Evolutionary conservation across 2,797 vertebrate genomes (phyloP).

Genomic region (Mionectes olivaceus): DNA sequence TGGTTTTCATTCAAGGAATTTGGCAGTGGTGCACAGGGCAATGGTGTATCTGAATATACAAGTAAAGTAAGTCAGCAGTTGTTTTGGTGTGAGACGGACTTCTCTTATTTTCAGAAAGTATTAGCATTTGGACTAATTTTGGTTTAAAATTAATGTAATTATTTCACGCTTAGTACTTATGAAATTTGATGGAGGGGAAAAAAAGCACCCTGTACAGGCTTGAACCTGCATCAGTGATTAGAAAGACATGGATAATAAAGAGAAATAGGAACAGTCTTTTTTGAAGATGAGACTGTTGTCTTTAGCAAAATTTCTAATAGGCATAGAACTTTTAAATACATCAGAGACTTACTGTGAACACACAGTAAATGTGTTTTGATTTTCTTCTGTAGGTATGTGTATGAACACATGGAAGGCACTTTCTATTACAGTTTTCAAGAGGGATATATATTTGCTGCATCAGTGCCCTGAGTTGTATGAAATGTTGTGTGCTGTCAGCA

Average conservation of each 20-base stretch:
- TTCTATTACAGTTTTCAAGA: not conserved
- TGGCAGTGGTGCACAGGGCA: not conserved
- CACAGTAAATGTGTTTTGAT: not conserved
- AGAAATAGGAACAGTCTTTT: not conserved
- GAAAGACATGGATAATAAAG: not conserved
- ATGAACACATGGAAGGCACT: not conserved
- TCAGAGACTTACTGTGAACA: not conserved
- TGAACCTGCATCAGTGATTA: not conserved
- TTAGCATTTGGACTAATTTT: not conserved
- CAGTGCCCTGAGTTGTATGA: not conserved
- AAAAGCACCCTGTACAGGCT: not conserved
- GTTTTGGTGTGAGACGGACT: not conserved
- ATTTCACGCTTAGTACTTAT: not conserved
- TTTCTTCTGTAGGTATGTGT: not conserved
- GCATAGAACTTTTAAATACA: not conserved
- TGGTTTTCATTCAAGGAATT: not conserved
- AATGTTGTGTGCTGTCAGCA: not conserved
- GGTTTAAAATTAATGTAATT: not conserved
- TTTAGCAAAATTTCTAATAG: not conserved
- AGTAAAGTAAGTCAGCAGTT: not conserved
- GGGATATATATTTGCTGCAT: not conserved
- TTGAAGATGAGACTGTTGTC: not conserved
- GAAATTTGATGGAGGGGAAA: not conserved
- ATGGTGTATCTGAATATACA: not conserved
- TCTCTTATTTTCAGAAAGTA: not conserved